Base-by-base conservation (phyloP, 1,140 invertebrate species). In the Elymnias hypermnestra region DNA sequence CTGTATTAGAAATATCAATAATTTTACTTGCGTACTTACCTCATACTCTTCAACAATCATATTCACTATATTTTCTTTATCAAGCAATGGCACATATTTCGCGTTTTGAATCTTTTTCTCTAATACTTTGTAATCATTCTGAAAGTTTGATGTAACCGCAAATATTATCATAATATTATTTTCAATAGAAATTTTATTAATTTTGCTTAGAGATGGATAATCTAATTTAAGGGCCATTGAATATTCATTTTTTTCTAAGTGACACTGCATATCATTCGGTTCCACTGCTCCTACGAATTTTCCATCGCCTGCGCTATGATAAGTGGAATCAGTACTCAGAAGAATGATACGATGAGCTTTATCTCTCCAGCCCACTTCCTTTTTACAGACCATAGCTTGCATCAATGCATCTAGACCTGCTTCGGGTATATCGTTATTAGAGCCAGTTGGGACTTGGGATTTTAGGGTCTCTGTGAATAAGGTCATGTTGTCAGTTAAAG, bases 201-300 rank as follows among this genome's bases (percentile, higher is more conserved):
- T 86, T 90, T 92, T 91, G 41, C 89, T 87, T 7, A 93, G 86
- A 5, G 91, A 92, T 1, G 92, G 92, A 70, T 93, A 93, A 69
- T 93, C 92, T 50, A 88, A 86, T 2, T 83, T 48, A 2, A 87
- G 76, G 0, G 88, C 88, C 51, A 89, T 62, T 13, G 18, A 92
- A 72, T 97, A 95, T 2, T 88, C 89, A 10, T 69, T 43, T 14
- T 66, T 46, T 44, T 92, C 86, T 59, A 97, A 81, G 73, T 97
- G 94, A 63, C 96, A 97, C 28, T 87, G 40, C 45, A 94, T 94
- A 76, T 97, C 95, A 69, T 97, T 95, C 0, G 94, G 95, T 60
- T 90, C 91, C 5, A 95, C 89, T 43, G 96, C 94, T 3, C 95
- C 95, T 21, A 93, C 94, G 39, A 95, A 86, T 92, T 89, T 92